Percentiles rank a stretch among this genome's conserved stretches.
phyloP scores from a whole-genome alignment of 2,113 vertebrate species.

The Leucopternis melanops region DNA sequence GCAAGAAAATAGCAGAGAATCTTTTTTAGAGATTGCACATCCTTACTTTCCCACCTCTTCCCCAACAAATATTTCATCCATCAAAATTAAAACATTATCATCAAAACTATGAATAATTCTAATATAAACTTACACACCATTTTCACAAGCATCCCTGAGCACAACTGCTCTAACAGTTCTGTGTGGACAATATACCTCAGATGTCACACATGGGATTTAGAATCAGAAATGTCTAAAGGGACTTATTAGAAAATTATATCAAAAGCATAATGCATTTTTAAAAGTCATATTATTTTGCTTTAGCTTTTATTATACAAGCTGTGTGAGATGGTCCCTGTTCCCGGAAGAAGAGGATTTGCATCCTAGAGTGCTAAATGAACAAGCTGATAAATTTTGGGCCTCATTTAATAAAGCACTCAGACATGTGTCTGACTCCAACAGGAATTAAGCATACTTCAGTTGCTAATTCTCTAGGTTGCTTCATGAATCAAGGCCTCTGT shows the following conservation, averaged over 20 bases:
- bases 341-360: neutral
- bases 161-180: neutral
- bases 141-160: neutral
- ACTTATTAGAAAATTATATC: neutral
- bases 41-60: neutral
- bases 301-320: neutral
- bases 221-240: neutral
- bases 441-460: neutral
- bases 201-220: neutral
- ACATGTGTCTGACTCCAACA: neutral
- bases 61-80: neutral
- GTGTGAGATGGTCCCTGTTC: neutral
- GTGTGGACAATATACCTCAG: neutral
- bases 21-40: neutral
- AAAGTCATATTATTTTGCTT: neutral
- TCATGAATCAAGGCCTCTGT: neutral
- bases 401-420: neutral
- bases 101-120: neutral
- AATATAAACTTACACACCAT: neutral
- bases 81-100: neutral
- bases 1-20: neutral
- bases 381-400: neutral
- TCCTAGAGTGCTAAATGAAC: neutral
- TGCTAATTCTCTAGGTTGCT: neutral
- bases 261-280: neutral